A percentile compares a stretch with the other conserved stretches of the same genome.
Conservation (phyloP, 2,888 invertebrate species). For the Aspidapion aeneum region DNA sequence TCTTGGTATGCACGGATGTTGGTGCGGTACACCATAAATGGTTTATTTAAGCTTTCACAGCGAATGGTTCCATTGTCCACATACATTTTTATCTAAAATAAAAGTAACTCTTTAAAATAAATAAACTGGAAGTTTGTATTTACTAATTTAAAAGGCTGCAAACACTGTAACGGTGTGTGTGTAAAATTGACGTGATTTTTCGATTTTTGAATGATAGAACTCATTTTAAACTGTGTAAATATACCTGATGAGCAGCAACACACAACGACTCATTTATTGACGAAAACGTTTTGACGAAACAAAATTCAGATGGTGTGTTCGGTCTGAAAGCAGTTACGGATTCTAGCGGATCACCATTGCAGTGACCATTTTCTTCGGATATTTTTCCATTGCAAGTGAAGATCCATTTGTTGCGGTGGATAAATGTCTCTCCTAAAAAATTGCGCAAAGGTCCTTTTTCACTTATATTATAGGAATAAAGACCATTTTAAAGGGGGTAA, state of each 20-base stretch:
- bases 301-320: conserved; percentile 16
- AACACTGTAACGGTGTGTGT: no score
- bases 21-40: conserved; percentile 17
- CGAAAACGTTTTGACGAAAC: conserved; percentile 22
- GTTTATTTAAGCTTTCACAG: conserved; percentile 18
- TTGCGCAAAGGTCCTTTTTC: no score
- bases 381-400: conserved; percentile 21
- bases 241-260: conserved; percentile 22
- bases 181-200: no score
- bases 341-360: conserved; percentile 21
- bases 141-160: no score
- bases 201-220: no score
- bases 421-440: conserved; percentile 21
- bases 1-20: conserved; percentile 21
- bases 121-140: no score
- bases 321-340: conserved; percentile 23
- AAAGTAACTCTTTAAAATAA: no score
- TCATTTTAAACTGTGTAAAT: no score
- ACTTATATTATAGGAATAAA: no score
- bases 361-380: conserved; percentile 24
- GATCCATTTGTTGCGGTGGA: conserved; percentile 24
- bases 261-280: conserved; percentile 22
- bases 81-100: no score
- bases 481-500: no score
- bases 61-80: conserved; percentile 18